phyloP scores from a whole-genome alignment of 2,797 vertebrate genomes.

The Gymnoscopelus microlampas region DNA sequence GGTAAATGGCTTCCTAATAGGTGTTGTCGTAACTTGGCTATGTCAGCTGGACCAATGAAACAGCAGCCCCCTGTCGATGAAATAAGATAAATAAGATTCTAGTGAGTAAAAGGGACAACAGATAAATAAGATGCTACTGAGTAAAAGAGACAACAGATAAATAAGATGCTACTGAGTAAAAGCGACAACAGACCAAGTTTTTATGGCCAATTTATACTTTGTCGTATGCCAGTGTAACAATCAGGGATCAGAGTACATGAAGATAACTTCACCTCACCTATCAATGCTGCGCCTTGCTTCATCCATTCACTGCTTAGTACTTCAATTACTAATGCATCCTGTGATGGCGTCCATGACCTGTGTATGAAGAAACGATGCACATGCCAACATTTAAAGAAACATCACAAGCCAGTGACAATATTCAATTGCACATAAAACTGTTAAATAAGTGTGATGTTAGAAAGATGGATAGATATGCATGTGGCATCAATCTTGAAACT shows the following conservation, averaged over 20 bases:
- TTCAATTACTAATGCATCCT: slow-evolving; percentile 42
- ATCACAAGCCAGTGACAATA: neutral
- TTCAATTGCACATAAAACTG: no score
- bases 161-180: neutral
- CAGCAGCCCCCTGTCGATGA: slow-evolving; percentile 83
- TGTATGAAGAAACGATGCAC: neutral
- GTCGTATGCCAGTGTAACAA: neutral
- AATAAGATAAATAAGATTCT: neutral
- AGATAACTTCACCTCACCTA: slow-evolving; percentile 66
- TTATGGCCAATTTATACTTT: no score
- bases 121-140: neutral
- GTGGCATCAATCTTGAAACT: no score
- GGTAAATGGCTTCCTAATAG: slow-evolving; percentile 45
- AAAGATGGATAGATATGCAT: no score
- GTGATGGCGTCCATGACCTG: slow-evolving; percentile 69
- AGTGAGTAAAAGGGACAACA: neutral
- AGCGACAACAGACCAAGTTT: neutral
- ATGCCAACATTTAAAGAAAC: neutral
- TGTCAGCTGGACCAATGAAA: slow-evolving; percentile 72
- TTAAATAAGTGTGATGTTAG: no score
- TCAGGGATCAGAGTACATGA: neutral
- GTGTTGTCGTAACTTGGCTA: slow-evolving; percentile 62
- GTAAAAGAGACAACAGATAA: neutral
- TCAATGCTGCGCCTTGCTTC: slow-evolving; percentile 81
- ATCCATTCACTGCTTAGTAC: slow-evolving; percentile 72